Conservation (phyloP, 1,140 invertebrate species). For the Drosophila mauritiana region DNA sequence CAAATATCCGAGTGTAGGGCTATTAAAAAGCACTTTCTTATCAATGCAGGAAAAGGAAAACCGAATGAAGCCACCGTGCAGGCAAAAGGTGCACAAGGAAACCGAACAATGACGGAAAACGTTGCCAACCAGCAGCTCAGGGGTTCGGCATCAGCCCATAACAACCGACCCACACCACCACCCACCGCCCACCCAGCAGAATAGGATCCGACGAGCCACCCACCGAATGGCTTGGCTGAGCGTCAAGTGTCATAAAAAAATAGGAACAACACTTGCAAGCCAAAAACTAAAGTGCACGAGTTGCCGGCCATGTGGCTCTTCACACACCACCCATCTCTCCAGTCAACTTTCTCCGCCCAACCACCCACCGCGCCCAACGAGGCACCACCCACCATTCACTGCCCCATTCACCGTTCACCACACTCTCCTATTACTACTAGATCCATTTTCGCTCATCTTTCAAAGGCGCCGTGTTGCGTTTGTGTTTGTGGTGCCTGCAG, state of each 20-base stretch:
- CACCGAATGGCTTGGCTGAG: slow-evolving; percentile 59
- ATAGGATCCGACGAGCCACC: not conserved
- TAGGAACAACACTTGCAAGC: slow-evolving; percentile 74
- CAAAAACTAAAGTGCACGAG: slow-evolving; percentile 79
- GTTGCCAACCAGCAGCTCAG: slow-evolving; percentile 36
- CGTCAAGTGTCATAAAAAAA: slow-evolving; percentile 82
- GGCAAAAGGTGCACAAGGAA: slow-evolving; percentile 57
- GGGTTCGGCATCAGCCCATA: not conserved
- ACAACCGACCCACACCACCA: not conserved
- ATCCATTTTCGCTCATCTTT: slow-evolving; percentile 74
- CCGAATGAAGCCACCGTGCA: slow-evolving; percentile 64
- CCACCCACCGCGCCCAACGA: not conserved
- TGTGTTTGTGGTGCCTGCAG: slow-evolving; percentile 56
- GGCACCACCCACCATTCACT: not conserved
- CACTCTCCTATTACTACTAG: slow-evolving; percentile 33
- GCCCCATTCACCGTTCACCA: slow-evolving; percentile 2
- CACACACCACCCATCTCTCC: slow-evolving; percentile 26
- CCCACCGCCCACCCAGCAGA: not conserved
- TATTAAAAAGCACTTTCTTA: slow-evolving; percentile 77
- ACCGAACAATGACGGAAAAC: slow-evolving; percentile 44
- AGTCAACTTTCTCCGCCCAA: slow-evolving; percentile 2
- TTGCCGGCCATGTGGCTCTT: slow-evolving; percentile 38
- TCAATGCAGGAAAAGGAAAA: slow-evolving; percentile 53
- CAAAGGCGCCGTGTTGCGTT: slow-evolving; percentile 69
- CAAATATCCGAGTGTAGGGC: slow-evolving; percentile 52